Base-by-base conservation (phyloP, 1,140 invertebrate genomes). In the Drosophila ercepeae region DNA sequence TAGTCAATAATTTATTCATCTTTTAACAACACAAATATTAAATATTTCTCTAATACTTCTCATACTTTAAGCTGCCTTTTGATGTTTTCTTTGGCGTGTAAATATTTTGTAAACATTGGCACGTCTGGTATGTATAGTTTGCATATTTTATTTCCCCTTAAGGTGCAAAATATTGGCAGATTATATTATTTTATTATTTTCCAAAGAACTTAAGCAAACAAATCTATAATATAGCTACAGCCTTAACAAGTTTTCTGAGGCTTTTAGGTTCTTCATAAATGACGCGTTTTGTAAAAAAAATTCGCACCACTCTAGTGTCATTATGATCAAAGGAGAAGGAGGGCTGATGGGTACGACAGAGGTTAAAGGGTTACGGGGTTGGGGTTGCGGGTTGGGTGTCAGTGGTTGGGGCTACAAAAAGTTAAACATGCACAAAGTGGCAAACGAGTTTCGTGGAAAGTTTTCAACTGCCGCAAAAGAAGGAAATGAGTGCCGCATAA, bases 351-450 rank as follows among this genome's bases (percentile, higher is more conserved):
- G 16, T 6, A 14, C 14, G n/a, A n/a, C 27, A 29, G 11, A 11
- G 29, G 29, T 9, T 5, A 50, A 41, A 1, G 32, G 19, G 16
- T 18, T 8, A 21, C 3, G n/a, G 41, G 13, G 1, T 4, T 2
- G 2, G 51, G 9, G 25, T 21, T 25, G 18, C 4, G 39, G 16
- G 3, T 3, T 42, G 18, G 16, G 39, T 13, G 36, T 7, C 16
- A 36, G n/a, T 11, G 36, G 36, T 1, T 39, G 5, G 39, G 39
- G 39, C 4, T 16, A 50, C 52, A 42, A 54, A 81, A 82, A 82
- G 73, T 82, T 82, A 82, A 82, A 74, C 77, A 82, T 82, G 73
- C 78, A 82, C 77, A 82, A 82, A 81, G 77, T 67, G 58, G 61
- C 51, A 52, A 68, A 73, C 39, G 51, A 59, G 72, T 67, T 60